These are phyloP conservation scores for Myrmecobius fasciatus DNA, from an alignment of 2,113 vertebrate species.

Conservation along the genomic window DNA sequence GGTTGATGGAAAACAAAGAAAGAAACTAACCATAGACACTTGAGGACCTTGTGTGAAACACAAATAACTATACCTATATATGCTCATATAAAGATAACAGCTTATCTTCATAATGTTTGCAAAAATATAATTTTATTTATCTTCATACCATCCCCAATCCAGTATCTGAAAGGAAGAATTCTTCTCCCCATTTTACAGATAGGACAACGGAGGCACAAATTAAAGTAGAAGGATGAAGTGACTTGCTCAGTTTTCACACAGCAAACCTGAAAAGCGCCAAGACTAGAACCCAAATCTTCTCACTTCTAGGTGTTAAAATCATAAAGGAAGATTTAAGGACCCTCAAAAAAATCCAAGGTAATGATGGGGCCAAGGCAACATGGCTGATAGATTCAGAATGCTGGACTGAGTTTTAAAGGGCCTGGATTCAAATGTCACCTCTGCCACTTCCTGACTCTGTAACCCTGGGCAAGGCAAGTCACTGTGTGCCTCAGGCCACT, in stretches of 20 bases:
- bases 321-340: not conserved
- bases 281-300: not conserved
- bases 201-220: not conserved
- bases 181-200: not conserved
- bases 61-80: not conserved
- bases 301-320: not conserved
- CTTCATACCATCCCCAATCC: not conserved
- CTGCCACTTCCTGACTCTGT: too few species aligned
- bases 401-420: not conserved
- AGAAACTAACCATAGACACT: not conserved
- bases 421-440: too few species aligned
- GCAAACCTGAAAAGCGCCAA: not conserved
- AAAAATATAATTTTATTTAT: not conserved
- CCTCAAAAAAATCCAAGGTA: not conserved
- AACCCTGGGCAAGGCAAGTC: not conserved
- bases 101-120: conserved; percentile 23
- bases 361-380: not conserved
- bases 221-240: not conserved
- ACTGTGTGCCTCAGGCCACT: not conserved
- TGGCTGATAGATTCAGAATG: not conserved
- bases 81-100: not conserved
- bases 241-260: not conserved
- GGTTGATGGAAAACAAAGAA: conserved; percentile 27
- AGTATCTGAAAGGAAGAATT: not conserved
- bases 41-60: not conserved